phyloP scores from a whole-genome alignment of 2,113 vertebrate species.

The Mesocricetus auratus region DNA sequence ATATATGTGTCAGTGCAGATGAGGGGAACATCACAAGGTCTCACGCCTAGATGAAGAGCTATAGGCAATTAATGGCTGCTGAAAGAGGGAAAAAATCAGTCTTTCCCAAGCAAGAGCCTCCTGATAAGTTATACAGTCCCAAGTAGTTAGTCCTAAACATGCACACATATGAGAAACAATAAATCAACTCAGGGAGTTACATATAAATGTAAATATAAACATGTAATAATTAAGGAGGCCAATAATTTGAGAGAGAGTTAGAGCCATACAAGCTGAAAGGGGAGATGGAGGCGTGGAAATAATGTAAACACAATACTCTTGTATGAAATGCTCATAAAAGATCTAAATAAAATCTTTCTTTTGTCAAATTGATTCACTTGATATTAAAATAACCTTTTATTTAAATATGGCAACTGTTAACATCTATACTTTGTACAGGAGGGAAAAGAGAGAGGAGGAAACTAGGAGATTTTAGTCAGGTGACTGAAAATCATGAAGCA shows the following conservation, averaged over 20 bases:
- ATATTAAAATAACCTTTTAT: conserved; percentile 10
- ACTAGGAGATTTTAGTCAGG: background rate
- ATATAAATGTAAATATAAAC: background rate
- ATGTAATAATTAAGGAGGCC: background rate
- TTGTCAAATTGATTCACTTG: background rate
- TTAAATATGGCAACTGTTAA: background rate
- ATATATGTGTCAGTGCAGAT: no score
- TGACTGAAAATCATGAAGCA: background rate
- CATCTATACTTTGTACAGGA: background rate
- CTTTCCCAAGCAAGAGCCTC: background rate
- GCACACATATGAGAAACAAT: background rate
- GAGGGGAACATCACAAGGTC: background rate
- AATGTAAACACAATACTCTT: background rate
- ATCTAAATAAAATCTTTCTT: background rate
- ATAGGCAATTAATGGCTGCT: background rate
- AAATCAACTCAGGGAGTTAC: background rate
- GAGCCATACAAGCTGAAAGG: background rate
- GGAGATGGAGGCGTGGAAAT: background rate
- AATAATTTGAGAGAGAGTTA: background rate
- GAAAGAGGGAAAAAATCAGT: background rate
- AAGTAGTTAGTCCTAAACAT: background rate
- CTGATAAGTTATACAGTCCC: background rate
- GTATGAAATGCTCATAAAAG: background rate
- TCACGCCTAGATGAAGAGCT: background rate
- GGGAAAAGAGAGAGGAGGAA: background rate